Evolutionary conservation across 2,113 vertebrate genomes (phyloP).

Genomic region (Struthio camelus): DNA sequence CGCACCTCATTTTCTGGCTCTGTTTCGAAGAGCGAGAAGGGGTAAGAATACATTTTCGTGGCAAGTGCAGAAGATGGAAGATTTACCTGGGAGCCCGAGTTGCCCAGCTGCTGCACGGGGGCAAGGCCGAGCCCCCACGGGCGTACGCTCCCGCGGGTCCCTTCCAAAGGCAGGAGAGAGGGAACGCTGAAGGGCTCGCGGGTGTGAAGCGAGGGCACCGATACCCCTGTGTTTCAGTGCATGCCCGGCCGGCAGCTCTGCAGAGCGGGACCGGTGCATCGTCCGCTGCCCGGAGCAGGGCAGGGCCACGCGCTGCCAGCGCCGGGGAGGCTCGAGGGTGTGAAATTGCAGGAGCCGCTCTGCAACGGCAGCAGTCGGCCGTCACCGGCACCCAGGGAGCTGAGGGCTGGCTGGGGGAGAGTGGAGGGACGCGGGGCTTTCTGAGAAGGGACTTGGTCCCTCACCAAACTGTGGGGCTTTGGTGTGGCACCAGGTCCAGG

Average conservation of each 20-base stretch:
- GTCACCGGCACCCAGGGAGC: accelerated
- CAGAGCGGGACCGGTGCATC: too few species aligned
- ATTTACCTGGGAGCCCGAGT: accelerated
- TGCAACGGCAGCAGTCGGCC: accelerated
- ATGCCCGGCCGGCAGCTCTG: too few species aligned
- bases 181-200: not conserved
- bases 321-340: accelerated
- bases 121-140: not conserved
- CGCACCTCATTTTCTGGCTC: not conserved
- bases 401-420: too few species aligned
- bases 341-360: not conserved
- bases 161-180: too few species aligned
- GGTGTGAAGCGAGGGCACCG: too few species aligned
- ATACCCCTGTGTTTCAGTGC: too few species aligned
- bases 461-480: not conserved
- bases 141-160: accelerated
- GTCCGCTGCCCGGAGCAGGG: too few species aligned
- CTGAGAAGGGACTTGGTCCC: accelerated
- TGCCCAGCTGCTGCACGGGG: not conserved
- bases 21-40: not conserved
- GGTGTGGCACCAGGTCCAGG: not conserved
- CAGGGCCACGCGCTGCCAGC: accelerated
- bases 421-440: accelerated
- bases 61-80: not conserved
- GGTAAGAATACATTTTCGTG: not conserved